Evolutionary conservation across 2,888 invertebrate species (phyloP).

Genomic region (Trissonchulus latispiculum): DNA sequence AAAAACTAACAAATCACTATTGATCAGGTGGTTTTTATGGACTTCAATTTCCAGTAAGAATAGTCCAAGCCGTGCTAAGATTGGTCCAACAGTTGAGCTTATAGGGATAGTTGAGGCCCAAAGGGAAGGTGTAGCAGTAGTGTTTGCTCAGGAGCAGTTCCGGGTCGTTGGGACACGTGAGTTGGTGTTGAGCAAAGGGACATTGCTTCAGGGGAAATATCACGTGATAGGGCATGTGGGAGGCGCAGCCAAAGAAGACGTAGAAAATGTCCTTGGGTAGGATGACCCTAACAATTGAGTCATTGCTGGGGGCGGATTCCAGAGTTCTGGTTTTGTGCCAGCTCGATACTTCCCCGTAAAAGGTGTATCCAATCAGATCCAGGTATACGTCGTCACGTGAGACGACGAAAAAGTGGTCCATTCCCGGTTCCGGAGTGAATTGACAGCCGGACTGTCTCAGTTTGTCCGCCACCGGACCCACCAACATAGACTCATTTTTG

Average conservation of each 20-base stretch:
- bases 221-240: neutral
- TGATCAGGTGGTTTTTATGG: no score
- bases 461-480: neutral
- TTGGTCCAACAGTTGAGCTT: neutral
- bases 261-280: neutral
- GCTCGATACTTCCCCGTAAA: neutral
- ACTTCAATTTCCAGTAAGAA: no score
- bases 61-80: neutral
- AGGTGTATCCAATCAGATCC: neutral
- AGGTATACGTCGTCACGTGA: neutral
- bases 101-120: neutral
- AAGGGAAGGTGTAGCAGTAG: neutral
- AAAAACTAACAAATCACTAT: no score
- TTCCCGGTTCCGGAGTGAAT: neutral
- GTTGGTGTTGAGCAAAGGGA: neutral
- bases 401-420: neutral
- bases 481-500: neutral
- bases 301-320: neutral
- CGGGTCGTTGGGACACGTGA: neutral
- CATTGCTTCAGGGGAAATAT: neutral
- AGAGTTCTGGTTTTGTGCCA: neutral
- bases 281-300: neutral
- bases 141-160: neutral
- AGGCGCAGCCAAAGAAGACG: neutral
- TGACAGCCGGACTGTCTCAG: neutral